Base-by-base conservation (phyloP, 2,113 vertebrate genomes). In the Coregonus clupeaformis region DNA sequence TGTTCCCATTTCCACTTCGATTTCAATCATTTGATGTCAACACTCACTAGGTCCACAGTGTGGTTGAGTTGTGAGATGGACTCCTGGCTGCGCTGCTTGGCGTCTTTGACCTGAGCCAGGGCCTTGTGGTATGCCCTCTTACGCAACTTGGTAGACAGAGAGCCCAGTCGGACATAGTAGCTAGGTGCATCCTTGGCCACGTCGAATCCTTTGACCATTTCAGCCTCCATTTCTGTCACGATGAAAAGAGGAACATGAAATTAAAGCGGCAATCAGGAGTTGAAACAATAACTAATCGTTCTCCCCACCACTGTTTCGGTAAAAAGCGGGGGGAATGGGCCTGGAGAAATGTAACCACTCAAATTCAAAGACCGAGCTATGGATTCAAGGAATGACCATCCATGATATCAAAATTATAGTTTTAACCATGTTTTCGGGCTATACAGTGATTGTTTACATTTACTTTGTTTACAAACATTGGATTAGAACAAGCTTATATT, bases 11-110 rank as follows among this genome's bases (percentile, higher is more conserved):
- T 24, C 14, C 9, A 16, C 7, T 7, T 52, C 49, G 2, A 18
- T 16, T 69, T 9, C 36, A 16, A 63, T 67, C 13, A 27, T 75
- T 62, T 57, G 42, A 9, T 27, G 32, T 36, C 6, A 3, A 73
- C 65, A 92, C 96, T 87, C 89, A 99, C 97, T 94, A 97, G 81
- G 80, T 91, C 93, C 62, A 96, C 89, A 12, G 93, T 95, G 52
- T 91, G 86, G 81, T 93, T 87, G 0, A 99, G 94, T 77, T 95
- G 94, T 63, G 92, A 93, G 79, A 98, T 95, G 36, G 95, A 94
- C 24, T 95, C 93, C 79, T 94, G 91, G 85, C 95, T 93, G 91
- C 85, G 92, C 92, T 93, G 91, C 81, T 94, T 93, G 45, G 91
- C 89, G 76, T 91, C 89, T 24, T 78, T 90, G 36, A 95, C 86